Evolutionary conservation across 2,797 vertebrate genomes (phyloP), one percentile per base, ranked within the genome.

Genomic region (Pseudotriccus pelzelni): DNA sequence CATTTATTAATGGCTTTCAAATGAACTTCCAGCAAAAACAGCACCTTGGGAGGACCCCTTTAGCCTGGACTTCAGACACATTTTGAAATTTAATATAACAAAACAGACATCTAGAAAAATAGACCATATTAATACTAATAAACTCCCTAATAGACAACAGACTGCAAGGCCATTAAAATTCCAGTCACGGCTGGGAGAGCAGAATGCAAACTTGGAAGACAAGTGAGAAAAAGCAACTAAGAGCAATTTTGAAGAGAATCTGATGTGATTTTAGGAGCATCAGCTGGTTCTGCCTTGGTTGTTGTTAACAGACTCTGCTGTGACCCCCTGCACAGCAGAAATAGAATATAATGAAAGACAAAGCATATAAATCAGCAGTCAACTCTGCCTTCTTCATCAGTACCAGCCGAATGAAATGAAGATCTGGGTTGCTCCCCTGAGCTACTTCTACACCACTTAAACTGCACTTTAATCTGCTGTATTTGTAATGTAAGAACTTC

Each of bases 321-420:
- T 77, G 86, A 95, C 67, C 81, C 78, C 72, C 90, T 67, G 67
- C 81, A 67, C 59, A 32, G 86, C 68, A 90, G 89, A 80, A 90
- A 44, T 46, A 43, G 16, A 67, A 58, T 34, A 73, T 87, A 73
- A 89, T 80, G 87, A 77, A 92, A 92, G 72, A 36, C 36, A 55
- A 77, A 41, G 63, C 64, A 79, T 39, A 74, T 63, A 89, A 93
- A 97, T 88, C 83, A 95, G 90, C 86, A 90, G 92, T 83, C 80
- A 94, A 22, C 67, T 62, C 73, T 74, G 88, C 36, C 63, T 73
- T 50, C 66, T 81, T 12, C 46, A 68, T 67, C 88, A 89, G 81
- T 85, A 75, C 74, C 82, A 84, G 59, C n/a, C 44, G 53, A 84
- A 80, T 36, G 59, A 89, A 92, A 89, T 24, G 59, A 78, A 79